These are phyloP conservation scores for Cygnus buccinator DNA, from an alignment of 2,113 vertebrate species.

Conservation along the genomic window DNA sequence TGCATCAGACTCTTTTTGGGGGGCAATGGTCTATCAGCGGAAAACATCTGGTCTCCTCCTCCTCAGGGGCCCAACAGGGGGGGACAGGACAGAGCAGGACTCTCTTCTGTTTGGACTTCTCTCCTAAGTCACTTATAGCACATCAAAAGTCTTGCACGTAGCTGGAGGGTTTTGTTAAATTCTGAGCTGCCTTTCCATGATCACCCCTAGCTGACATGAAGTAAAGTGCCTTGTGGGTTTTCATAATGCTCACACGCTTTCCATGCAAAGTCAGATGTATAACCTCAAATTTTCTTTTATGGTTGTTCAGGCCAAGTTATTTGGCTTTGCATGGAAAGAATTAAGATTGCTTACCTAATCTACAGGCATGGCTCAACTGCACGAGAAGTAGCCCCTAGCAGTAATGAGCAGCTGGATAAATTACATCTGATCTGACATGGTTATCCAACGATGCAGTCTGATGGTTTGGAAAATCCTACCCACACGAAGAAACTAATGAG, in stretches of 20 bases:
- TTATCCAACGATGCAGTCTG: accelerated
- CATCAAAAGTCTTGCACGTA: accelerated
- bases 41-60: not conserved
- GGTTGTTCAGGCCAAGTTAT: not conserved
- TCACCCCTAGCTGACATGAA: not conserved
- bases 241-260: not conserved
- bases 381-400: not conserved
- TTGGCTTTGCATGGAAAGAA: not conserved
- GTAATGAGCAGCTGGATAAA: not conserved
- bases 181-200: not conserved
- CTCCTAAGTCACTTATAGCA: not conserved
- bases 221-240: not conserved
- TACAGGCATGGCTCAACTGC: not conserved
- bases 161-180: not conserved
- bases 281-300: not conserved
- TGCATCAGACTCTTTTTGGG: not conserved
- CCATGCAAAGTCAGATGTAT: accelerated
- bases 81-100: not conserved
- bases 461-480: not conserved
- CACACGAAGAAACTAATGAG: not conserved
- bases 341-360: not conserved
- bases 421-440: not conserved
- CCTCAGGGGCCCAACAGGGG: not conserved
- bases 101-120: not conserved
- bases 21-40: not conserved